Evolutionary conservation across 2,797 vertebrate species (phyloP), one percentile per base, ranked within the genome.

Genomic region (Alosa sapidissima): DNA sequence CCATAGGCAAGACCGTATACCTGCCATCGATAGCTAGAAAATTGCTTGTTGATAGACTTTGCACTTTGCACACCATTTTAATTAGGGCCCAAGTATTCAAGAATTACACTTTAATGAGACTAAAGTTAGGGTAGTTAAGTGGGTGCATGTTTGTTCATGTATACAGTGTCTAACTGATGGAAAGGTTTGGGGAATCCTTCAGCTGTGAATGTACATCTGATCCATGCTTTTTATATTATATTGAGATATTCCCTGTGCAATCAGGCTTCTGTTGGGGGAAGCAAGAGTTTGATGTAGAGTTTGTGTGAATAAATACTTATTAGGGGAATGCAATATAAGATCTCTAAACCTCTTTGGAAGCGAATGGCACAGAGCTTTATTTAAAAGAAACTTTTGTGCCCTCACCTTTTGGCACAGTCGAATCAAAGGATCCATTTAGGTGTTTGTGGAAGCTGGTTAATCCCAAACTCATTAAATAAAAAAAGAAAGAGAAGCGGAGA

Each of bases 401-500:
- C 14, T 45, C 6, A 78, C 72, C 72, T 9, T 78, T 45, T 10
- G 5, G 21, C 58, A 60, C 58, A 60, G 6, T 78, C 7, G 5
- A 78, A 45, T 78, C 72, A 78, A 78, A 78, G 72, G 36, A 21
- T 41, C 36, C 72, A 45, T 78, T 78, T 78, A 72, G 65, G 8
- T 62, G 28, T 14, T 36, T 72, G 13, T 36, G 41, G 72, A 47
- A 78, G 2, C 36, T 47, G 72, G 72, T 78, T 0, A 21, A 47
- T 5, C 8, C 14, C 72, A 78, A 47, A 19, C 5, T 19, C 16
- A 21, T 78, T 78, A 65, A 65, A 11, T n/a, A 19, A 45, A 36
- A 68, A 68, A 24, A 3, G 47, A 36, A 19, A 47, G 7, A 47
- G 19, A 36, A 14, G 5, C 6, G 41, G 41, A 78, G 72, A 9